Evolutionary conservation across 2,113 vertebrate genomes (phyloP).

Genomic region (Thermophis baileyi): DNA sequence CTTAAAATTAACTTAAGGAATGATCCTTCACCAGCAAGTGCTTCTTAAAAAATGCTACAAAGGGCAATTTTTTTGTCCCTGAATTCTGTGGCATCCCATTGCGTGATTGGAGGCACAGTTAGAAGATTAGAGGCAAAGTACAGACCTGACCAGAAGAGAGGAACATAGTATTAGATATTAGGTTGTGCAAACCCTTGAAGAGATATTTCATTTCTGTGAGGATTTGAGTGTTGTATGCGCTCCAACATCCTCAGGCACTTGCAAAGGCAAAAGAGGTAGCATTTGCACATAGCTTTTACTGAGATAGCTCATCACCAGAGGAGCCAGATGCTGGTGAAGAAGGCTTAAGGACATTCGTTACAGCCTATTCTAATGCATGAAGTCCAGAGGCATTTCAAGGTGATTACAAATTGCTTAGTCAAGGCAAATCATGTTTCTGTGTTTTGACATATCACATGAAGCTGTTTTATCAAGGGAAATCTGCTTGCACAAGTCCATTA

Average conservation of each 20-base stretch:
- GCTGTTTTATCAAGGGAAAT: neutral
- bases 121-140: neutral
- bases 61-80: neutral
- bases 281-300: neutral
- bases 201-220: neutral
- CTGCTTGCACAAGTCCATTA: neutral
- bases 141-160: neutral
- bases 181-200: neutral
- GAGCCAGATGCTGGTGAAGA: neutral
- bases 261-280: neutral
- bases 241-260: neutral
- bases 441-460: neutral
- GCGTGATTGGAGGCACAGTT: neutral
- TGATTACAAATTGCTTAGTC: neutral
- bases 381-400: neutral
- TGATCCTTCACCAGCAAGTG: constrained; percentile 49
- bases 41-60: constrained; percentile 23
- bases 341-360: neutral
- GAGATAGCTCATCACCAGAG: neutral
- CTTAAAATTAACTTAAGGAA: constrained; percentile 58
- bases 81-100: neutral
- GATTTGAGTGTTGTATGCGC: neutral
- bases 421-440: neutral
- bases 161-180: neutral
- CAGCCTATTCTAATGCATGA: neutral